Base-by-base conservation (phyloP, 2,888 invertebrate genomes). In the Megamerina dolium region DNA sequence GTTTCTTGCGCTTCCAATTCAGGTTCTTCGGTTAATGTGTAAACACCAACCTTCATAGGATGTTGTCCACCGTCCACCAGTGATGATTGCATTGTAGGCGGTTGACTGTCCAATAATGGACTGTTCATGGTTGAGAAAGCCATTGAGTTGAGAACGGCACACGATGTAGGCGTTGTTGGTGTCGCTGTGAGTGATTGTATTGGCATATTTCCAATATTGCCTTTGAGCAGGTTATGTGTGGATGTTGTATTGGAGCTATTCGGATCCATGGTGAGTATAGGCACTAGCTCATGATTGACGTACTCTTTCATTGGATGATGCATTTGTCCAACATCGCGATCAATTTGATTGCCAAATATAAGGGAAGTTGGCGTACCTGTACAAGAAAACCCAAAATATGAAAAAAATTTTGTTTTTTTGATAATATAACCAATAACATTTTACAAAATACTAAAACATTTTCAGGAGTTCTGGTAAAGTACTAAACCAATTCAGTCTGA, bases 21-120 rank as follows among this genome's bases (percentile, higher is more conserved):
- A 29, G 77, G 76, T 53, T 77, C 76, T 59, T 78, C 77, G 23
- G 75, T 72, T 23, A 78, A 61, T 4, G 77, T 77, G 48, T 78
- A 78, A 3, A 78, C 77, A 4, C 77, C 76, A n/a, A n/a, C n/a
- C 6, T 75, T 77, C 40, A 74, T 58, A 13, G 46, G 48, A 23
- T 61, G 56, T 45, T 55, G 53, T 8, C 56, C 53, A 27, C 53
- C 50, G 45, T 54, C 55, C 33, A 57, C 56, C 17, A 56, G 46
- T 17, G 58, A 54, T n/a, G 55, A 51, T 38, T 57, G 55, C 17
- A 56, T 52, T 9, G 61, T 46, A 26, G 60, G 50, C 14, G 57
- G 57, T 33, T 61, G 47, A 39, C 53, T 61, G 9, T 66, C 66
- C 49, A 63, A 54, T 12, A 66, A 46, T 6, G 64, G 56, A 43